phyloP scores from a whole-genome alignment of 2,888 invertebrate genomes.

The Cataglyphis rosenhaueri region DNA sequence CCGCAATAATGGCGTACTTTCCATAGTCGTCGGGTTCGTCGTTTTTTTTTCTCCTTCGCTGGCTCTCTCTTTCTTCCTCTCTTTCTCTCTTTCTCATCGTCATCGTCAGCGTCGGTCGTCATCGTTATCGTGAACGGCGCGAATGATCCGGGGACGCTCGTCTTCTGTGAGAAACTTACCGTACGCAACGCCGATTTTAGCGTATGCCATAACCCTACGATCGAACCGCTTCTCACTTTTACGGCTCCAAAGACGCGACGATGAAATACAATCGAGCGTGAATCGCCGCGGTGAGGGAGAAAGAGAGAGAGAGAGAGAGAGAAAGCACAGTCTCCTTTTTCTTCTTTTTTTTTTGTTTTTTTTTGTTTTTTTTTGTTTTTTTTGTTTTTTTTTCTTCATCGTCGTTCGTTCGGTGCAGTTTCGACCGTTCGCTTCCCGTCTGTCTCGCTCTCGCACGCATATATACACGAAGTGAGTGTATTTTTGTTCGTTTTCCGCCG shows the following conservation, averaged over 20 bases:
- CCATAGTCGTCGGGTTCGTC: conserved; percentile 70
- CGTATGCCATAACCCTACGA: conserved; percentile 49
- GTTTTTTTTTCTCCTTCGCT: conserved; percentile 69
- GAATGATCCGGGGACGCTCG: conserved; percentile 31
- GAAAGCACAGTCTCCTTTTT: background rate
- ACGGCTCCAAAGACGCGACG: conserved; percentile 32
- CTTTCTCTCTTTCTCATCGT: conserved; percentile 53
- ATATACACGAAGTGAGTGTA: conserved; percentile 59
- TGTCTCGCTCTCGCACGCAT: conserved; percentile 51
- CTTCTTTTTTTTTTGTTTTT: no score
- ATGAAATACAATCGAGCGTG: conserved; percentile 44
- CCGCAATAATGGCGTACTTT: conserved; percentile 79
- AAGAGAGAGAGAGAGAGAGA: conserved; percentile 38
- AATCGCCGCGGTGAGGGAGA: conserved; percentile 27
- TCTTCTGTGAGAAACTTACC: conserved; percentile 1
- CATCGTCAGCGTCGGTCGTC: background rate
- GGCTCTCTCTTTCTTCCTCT: background rate
- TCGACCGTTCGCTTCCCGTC: conserved; percentile 26
- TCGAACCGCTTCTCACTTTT: conserved; percentile 11
- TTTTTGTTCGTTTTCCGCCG: conserved; percentile 64
- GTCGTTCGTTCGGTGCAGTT: conserved; percentile 40
- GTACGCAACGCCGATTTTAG: conserved; percentile 28
- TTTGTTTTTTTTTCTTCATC: conserved; percentile 1
- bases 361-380: no score
- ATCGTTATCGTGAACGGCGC: background rate